Percentiles rank a stretch among this genome's conserved stretches.
Conservation (phyloP, 2,888 invertebrate genomes). For the Thereva nobilitata region DNA sequence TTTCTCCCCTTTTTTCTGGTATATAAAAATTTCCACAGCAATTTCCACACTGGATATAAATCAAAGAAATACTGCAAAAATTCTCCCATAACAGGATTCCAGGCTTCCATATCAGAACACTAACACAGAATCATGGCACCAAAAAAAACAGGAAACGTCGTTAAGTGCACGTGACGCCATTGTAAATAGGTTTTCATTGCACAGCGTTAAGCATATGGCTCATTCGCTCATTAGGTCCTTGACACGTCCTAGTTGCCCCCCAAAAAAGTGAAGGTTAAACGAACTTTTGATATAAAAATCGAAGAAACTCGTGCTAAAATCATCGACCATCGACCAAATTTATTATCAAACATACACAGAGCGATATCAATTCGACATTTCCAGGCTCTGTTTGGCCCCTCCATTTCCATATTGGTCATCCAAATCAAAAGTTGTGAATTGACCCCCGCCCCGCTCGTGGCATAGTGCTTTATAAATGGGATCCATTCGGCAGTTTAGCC, state of each 20-base stretch:
- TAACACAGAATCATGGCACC: constrained; percentile 8
- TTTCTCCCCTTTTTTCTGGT: constrained; percentile 16
- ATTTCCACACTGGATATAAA: constrained; percentile 23
- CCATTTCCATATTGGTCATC: too few relatives aligned
- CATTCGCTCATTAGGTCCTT: constrained; percentile 35
- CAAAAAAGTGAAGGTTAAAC: neutral
- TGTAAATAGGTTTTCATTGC: constrained; percentile 38
- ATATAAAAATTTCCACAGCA: constrained; percentile 26
- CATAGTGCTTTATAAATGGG: constrained; percentile 38
- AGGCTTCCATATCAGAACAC: neutral
- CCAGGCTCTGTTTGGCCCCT: too few relatives aligned
- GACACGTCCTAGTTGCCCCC: constrained; percentile 18
- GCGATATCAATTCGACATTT: too few relatives aligned
- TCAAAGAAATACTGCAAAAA: constrained; percentile 24
- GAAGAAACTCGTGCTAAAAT: too few relatives aligned
- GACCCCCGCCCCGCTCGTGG: constrained; percentile 1
- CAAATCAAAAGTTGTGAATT: constrained; percentile 16
- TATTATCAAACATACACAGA: too few relatives aligned
- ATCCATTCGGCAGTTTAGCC: constrained; percentile 36
- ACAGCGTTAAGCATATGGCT: constrained; percentile 29
- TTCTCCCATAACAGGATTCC: constrained; percentile 16
- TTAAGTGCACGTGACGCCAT: constrained; percentile 33
- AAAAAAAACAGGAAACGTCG: constrained; percentile 26
- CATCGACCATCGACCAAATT: too few relatives aligned
- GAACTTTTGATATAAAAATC: too few relatives aligned